Percentiles rank a stretch among this genome's conserved stretches.
Conservation (phyloP, 2,888 invertebrate genomes). For the Conomelus anceps region DNA sequence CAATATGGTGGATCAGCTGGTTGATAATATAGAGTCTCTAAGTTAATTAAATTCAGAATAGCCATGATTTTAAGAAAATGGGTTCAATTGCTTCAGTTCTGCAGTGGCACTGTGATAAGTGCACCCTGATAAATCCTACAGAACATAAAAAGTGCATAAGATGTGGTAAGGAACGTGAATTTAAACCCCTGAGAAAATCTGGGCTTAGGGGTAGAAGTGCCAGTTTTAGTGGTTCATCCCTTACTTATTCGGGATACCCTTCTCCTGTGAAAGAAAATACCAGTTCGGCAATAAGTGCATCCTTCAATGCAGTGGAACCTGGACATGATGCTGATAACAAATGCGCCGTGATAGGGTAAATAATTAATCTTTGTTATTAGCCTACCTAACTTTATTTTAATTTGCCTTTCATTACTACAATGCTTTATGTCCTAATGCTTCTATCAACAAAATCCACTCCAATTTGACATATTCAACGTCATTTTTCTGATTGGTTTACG, state of each 20-base stretch:
- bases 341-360: neutral
- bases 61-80: conserved; percentile 47
- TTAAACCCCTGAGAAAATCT: conserved; percentile 25
- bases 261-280: conserved; percentile 37
- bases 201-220: conserved; percentile 27
- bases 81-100: conserved; percentile 90
- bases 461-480: neutral
- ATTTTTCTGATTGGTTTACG: neutral
- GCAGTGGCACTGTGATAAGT: conserved; percentile 86
- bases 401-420: neutral
- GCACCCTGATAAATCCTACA: conserved; percentile 82
- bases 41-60: conserved; percentile 27
- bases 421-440: neutral
- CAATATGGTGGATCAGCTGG: conserved; percentile 58
- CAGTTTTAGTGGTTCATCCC: conserved; percentile 20
- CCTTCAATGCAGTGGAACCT: conserved; percentile 2
- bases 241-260: conserved; percentile 30
- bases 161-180: conserved; percentile 52
- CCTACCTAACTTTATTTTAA: neutral
- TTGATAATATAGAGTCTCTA: conserved; percentile 38
- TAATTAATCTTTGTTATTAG: neutral
- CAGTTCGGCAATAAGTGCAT: conserved; percentile 14
- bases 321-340: conserved; percentile 7
- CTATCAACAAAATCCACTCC: neutral
- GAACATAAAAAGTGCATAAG: conserved; percentile 76